Conservation (phyloP, 2,888 invertebrate species). For the Gymnosoma rotundatum region DNA sequence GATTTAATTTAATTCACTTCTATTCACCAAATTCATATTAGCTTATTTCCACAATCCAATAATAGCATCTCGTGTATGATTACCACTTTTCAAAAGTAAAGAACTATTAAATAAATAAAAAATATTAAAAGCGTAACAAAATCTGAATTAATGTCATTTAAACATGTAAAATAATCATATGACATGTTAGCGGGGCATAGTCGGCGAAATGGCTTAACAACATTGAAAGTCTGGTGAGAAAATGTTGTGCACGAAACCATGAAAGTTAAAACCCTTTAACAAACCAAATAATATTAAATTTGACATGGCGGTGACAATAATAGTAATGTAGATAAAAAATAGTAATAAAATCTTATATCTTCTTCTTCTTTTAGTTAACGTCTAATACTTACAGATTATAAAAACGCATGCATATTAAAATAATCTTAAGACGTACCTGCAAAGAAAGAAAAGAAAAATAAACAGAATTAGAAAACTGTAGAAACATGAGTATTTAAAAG, state of each 20-base stretch:
- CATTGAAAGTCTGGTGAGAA: slow-evolving; percentile 10
- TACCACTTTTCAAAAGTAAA: slow-evolving; percentile 18
- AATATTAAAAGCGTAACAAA: slow-evolving; percentile 28
- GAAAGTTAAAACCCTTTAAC: slow-evolving; percentile 67
- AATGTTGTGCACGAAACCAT: slow-evolving; percentile 61
- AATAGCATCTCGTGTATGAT: slow-evolving; percentile 48
- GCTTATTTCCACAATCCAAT: too few species aligned
- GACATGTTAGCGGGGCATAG: slow-evolving; percentile 25
- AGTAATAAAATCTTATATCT: background rate
- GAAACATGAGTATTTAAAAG: background rate
- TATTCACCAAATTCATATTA: too few species aligned
- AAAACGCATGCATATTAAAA: background rate
- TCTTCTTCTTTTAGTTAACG: background rate
- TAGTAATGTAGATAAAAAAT: slow-evolving; percentile 8
- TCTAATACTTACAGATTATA: background rate
- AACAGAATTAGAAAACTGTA: background rate
- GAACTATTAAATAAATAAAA: slow-evolving; percentile 9
- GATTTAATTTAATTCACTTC: too few species aligned
- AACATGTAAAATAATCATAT: slow-evolving; percentile 69
- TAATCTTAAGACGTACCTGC: slow-evolving; percentile 40
- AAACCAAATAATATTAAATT: slow-evolving; percentile 65
- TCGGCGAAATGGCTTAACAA: background rate
- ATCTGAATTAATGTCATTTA: slow-evolving; percentile 60
- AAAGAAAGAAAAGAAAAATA: slow-evolving; percentile 27
- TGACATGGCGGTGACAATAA: slow-evolving; percentile 66